Evolutionary conservation across 1,140 invertebrate genomes (phyloP).

Genomic region (Eubasilissa regina): DNA sequence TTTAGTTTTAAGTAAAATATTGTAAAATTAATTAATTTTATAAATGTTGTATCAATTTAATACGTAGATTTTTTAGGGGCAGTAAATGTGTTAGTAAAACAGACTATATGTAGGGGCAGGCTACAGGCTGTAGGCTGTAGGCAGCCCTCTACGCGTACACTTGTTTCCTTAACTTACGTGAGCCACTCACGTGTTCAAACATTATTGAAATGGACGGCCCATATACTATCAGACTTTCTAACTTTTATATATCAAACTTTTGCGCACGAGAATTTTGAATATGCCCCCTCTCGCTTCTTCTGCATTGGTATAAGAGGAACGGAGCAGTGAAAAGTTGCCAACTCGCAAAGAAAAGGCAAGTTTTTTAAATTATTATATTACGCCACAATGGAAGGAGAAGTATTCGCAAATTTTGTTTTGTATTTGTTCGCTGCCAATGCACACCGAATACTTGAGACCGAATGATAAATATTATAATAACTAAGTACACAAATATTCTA

Average conservation of each 20-base stretch:
- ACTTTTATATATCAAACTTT: conserved; percentile 60
- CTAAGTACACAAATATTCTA: neutral
- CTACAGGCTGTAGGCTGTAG: neutral
- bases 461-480: neutral
- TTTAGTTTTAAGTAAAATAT: neutral
- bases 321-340: conserved; percentile 36
- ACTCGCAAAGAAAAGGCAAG: conserved; percentile 51
- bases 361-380: conserved; percentile 60
- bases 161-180: conserved; percentile 34
- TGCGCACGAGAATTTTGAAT: conserved; percentile 52
- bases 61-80: neutral
- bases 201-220: conserved; percentile 59
- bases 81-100: neutral
- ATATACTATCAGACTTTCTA: conserved; percentile 58
- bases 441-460: conserved; percentile 29
- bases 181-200: conserved; percentile 57
- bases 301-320: neutral
- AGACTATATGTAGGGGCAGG: neutral
- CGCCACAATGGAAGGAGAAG: conserved; percentile 40
- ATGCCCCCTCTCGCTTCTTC: neutral
- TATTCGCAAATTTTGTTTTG: conserved; percentile 53
- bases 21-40: neutral
- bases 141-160: conserved; percentile 24
- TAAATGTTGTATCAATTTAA: neutral
- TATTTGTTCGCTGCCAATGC: conserved; percentile 37